phyloP scores from a whole-genome alignment of 2,888 invertebrate species.

The Cybosia mesomella region DNA sequence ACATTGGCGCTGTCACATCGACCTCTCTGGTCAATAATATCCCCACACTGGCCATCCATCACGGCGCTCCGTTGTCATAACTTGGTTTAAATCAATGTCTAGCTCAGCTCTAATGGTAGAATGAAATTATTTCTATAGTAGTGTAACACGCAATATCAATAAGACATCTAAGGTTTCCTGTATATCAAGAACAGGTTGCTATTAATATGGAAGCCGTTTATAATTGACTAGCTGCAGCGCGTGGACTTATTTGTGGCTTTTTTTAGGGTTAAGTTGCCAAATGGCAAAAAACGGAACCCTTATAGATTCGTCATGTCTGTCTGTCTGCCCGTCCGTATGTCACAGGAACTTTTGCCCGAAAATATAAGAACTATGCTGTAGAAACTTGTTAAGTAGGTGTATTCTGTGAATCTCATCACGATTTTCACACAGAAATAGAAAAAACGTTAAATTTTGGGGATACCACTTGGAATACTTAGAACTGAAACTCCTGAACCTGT shows the following conservation, averaged over 20 bases:
- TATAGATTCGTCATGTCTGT: too few species aligned
- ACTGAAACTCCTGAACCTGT: too few species aligned
- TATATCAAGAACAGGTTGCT: neutral
- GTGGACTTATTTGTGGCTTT: neutral
- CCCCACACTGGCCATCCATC: constrained; percentile 23
- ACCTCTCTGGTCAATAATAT: constrained; percentile 17
- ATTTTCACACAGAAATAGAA: too few species aligned
- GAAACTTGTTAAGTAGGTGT: too few species aligned
- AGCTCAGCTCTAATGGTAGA: constrained; percentile 9
- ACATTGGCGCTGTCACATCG: constrained; percentile 28
- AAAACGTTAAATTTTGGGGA: too few species aligned
- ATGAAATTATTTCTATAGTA: constrained; percentile 21
- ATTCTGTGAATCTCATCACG: too few species aligned
- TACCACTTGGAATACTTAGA: too few species aligned
- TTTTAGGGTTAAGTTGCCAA: neutral
- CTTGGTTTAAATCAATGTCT: constrained; percentile 26
- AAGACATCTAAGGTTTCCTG: neutral
- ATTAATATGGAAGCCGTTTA: constrained; percentile 7
- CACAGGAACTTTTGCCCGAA: too few species aligned
- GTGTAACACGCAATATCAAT: constrained; percentile 21
- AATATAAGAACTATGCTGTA: too few species aligned
- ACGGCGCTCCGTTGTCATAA: constrained; percentile 19
- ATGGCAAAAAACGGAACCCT: too few species aligned
- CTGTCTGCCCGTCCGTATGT: too few species aligned
- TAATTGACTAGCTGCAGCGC: neutral